phyloP scores from a whole-genome alignment of 1,140 invertebrate genomes.

The Trichonephila clavipes region DNA sequence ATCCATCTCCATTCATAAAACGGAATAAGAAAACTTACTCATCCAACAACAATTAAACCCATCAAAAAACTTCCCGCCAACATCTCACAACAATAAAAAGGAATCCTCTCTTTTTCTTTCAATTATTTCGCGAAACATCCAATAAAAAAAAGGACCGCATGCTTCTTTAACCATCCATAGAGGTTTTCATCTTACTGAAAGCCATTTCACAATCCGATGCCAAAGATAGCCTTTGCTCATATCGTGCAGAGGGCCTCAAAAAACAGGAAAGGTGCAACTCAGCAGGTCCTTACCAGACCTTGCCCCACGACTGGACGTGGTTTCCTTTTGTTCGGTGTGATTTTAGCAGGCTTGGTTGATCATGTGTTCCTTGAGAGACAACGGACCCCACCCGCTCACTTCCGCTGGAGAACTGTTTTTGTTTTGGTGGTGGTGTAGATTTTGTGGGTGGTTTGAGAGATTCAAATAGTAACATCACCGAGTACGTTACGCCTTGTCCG shows the following conservation, averaged over 20 bases:
- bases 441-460: conserved; percentile 10
- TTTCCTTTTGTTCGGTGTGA: conserved; percentile 8
- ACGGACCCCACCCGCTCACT: neutral
- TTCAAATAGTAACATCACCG: neutral
- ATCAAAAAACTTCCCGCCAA: conserved; percentile 7
- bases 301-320: neutral
- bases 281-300: conserved; percentile 20
- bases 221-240: neutral
- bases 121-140: neutral
- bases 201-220: neutral
- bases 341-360: conserved; percentile 37
- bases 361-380: conserved; percentile 40
- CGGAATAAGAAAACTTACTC: neutral
- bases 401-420: conserved; percentile 4
- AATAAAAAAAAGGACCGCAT: neutral
- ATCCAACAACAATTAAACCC: neutral
- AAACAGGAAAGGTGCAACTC: conserved; percentile 27
- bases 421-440: conserved; percentile 6
- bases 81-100: neutral
- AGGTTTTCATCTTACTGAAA: neutral
- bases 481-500: neutral
- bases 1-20: neutral
- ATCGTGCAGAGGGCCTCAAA: conserved; percentile 7
- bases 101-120: neutral
- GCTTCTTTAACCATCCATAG: neutral